Evolutionary conservation across 2,888 invertebrate genomes (phyloP).

Genomic region (Microctonus brassicae): DNA sequence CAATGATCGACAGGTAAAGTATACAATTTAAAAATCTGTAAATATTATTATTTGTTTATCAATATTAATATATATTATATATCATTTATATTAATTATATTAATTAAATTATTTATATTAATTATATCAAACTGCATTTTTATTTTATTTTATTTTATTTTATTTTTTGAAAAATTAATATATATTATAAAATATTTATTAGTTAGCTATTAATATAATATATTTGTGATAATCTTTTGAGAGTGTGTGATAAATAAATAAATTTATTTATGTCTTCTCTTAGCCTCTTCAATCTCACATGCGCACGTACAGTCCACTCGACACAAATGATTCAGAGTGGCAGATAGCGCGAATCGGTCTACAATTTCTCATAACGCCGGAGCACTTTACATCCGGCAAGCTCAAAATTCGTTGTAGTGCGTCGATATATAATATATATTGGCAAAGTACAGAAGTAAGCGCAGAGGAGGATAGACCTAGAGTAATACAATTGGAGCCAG

Average conservation of each 20-base stretch:
- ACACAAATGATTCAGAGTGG: slow-evolving; percentile 66
- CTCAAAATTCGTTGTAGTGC: slow-evolving; percentile 78
- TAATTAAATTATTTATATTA: no score
- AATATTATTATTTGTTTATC: no score
- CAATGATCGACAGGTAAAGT: slow-evolving; percentile 63
- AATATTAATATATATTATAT: no score
- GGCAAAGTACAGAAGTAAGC: slow-evolving; percentile 78
- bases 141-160: no score
- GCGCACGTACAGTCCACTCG: slow-evolving; percentile 56
- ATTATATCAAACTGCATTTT: no score
- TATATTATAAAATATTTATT: no score
- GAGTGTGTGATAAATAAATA: neutral
- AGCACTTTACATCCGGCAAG: slow-evolving; percentile 72
- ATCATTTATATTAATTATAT: no score
- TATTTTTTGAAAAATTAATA: no score
- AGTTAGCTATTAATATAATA: no score
- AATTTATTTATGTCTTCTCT: slow-evolving; percentile 21
- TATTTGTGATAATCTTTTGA: no score
- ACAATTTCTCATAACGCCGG: slow-evolving; percentile 71
- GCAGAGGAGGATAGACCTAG: slow-evolving; percentile 73
- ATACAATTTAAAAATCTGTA: neutral
- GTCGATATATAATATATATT: slow-evolving; percentile 77
- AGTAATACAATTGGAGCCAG: slow-evolving; percentile 58
- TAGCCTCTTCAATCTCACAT: slow-evolving; percentile 59
- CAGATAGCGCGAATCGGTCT: slow-evolving; percentile 72